phyloP scores from a whole-genome alignment of 2,113 vertebrate species.

The Macaca nemestrina region DNA sequence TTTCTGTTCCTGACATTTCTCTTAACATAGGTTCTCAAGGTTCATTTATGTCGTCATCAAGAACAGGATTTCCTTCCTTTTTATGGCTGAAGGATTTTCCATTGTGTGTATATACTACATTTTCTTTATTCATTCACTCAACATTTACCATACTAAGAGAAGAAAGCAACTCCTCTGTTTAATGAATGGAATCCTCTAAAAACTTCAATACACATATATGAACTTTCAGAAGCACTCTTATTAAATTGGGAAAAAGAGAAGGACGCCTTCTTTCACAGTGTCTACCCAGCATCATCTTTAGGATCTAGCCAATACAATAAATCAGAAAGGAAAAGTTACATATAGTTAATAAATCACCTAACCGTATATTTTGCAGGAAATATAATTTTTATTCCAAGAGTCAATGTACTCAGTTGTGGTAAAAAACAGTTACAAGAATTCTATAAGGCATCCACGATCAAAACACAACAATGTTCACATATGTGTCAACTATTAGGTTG shows the following conservation, averaged over 20 bases:
- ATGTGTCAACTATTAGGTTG: background rate
- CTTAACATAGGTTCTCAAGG: background rate
- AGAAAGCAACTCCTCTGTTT: background rate
- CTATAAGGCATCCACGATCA: background rate
- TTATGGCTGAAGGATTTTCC: background rate
- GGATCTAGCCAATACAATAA: background rate
- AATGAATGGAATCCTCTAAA: background rate
- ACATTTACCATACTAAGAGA: background rate
- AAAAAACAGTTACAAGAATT: background rate
- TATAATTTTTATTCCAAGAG: background rate
- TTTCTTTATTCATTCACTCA: background rate
- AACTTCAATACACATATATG: background rate
- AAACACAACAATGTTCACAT: background rate
- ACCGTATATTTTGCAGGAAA: background rate
- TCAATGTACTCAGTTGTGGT: background rate
- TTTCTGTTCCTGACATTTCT: background rate
- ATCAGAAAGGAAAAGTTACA: background rate
- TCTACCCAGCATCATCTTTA: background rate
- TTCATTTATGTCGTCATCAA: background rate
- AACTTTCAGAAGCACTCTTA: background rate
- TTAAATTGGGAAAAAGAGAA: background rate
- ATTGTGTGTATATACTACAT: background rate
- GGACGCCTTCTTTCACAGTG: background rate
- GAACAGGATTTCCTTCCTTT: background rate
- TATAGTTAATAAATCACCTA: background rate